These are phyloP conservation scores for Spea bombifrons DNA, from an alignment of 2,113 vertebrate genomes.

Conservation along the genomic window DNA sequence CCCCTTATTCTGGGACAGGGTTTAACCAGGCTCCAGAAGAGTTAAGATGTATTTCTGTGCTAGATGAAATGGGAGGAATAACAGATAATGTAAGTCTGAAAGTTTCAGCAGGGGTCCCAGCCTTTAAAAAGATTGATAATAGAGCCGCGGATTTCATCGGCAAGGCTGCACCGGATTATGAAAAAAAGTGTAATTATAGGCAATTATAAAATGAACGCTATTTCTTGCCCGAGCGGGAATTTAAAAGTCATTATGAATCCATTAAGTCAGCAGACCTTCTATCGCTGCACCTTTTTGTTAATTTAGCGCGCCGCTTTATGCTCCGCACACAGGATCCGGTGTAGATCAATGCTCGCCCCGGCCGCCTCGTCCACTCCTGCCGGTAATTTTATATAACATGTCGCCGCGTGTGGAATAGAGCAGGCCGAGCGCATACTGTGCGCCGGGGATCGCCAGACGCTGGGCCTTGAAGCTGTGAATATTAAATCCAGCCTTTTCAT, in stretches of 20 bases:
- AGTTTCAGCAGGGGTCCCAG: constrained; percentile 65
- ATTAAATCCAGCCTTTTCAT: not conserved
- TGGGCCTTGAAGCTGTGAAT: not conserved
- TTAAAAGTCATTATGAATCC: constrained; percentile 80
- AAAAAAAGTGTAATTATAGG: constrained; percentile 77
- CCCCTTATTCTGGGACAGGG: too few relatives aligned
- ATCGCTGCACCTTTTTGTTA: constrained; percentile 69
- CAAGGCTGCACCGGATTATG: constrained; percentile 70
- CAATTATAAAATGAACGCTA: constrained; percentile 80
- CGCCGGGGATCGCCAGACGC: not conserved
- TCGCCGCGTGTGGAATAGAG: not conserved
- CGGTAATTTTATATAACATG: constrained; percentile 18
- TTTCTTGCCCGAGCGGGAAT: constrained; percentile 77
- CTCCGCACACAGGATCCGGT: constrained; percentile 26
- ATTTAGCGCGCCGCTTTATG: constrained; percentile 59
- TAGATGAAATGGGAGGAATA: not conserved
- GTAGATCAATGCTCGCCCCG: constrained; percentile 1
- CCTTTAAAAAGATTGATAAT: constrained; percentile 80
- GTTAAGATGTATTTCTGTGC: constrained; percentile 2
- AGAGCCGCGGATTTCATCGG: constrained; percentile 72
- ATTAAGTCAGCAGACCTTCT: constrained; percentile 80
- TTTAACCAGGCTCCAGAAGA: not conserved
- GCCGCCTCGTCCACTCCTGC: constrained; percentile 6
- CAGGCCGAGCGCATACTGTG: not conserved
- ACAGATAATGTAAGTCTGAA: constrained; percentile 6